Evolutionary conservation across 2,888 invertebrate genomes (phyloP), one percentile per base, ranked within the genome.

Genomic region (Hydriomena furcata): DNA sequence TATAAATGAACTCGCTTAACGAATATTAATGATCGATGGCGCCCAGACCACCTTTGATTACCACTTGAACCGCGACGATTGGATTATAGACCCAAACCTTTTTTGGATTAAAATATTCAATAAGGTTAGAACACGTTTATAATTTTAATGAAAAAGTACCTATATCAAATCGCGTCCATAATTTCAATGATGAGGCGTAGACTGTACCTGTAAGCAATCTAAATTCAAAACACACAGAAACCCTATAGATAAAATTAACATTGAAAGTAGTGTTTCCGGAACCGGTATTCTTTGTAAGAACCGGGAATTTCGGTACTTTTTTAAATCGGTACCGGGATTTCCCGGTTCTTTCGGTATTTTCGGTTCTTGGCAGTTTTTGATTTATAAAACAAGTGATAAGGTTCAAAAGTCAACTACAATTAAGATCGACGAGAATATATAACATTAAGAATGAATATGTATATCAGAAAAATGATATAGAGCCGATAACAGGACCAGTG

Each of bases 201-300:
- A 41, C 7, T 8, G 40, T 30, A 12, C 31, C 13, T 17, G 7
- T 23, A 11, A 37, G 31, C 44, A 46, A 67, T 74, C 71, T 36
- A 61, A 66, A 74, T 73, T 75, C 74, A 48, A 46, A 55, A 63
- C 73, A 65, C 70, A 60, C 45, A 43, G 52, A 59, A 59, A 52
- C 59, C 61, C 58, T 65, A 69, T 64, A 71, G 65, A 48, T 59
- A 52, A 67, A 71, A 73, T 74, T 73, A 66, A 68, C 74, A 79
- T 76, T 76, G 75, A n/a, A n/a, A n/a, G n/a, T n/a, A n/a, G n/a
- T n/a, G n/a, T n/a, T n/a, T n/a, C n/a, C n/a, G n/a, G n/a, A n/a
- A n/a, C n/a, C n/a, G n/a, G n/a, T n/a, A n/a, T n/a, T n/a, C n/a
- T n/a, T n/a, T n/a, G n/a, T n/a, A n/a, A n/a, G n/a, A n/a, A n/a